Conservation (phyloP, 2,888 invertebrate genomes). For the Diachrysia chrysitis region DNA sequence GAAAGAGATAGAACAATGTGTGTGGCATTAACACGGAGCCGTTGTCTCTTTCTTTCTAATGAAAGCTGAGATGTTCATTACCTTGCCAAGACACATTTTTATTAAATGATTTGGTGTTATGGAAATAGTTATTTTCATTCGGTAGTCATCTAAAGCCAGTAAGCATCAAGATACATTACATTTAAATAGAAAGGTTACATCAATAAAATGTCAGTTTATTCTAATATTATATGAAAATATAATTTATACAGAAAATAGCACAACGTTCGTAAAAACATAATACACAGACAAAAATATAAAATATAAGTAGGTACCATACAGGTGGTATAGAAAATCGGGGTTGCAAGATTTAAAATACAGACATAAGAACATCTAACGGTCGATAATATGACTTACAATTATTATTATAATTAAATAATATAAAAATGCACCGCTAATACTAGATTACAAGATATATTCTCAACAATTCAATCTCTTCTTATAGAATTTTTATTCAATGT, state of each 20-base stretch:
- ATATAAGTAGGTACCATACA: slow-evolving; percentile 47
- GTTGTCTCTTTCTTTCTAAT: background rate
- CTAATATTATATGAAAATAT: slow-evolving; percentile 45
- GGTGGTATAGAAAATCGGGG: slow-evolving; percentile 53
- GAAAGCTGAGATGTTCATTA: background rate
- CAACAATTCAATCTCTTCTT: slow-evolving; percentile 68
- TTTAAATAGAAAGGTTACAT: slow-evolving; percentile 41
- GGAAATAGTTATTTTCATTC: slow-evolving; percentile 20
- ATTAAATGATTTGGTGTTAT: background rate
- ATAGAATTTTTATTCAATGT: slow-evolving; percentile 64
- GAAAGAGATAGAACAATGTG: background rate
- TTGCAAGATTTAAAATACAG: slow-evolving; percentile 65
- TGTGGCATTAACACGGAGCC: background rate
- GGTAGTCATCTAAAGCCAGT: slow-evolving; percentile 22
- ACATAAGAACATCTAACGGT: slow-evolving; percentile 66
- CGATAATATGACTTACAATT: slow-evolving; percentile 59
- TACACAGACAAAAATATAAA: slow-evolving; percentile 54
- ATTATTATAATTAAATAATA: slow-evolving; percentile 62
- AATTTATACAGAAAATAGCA: slow-evolving; percentile 57
- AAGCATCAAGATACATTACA: slow-evolving; percentile 27
- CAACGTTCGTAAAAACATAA: slow-evolving; percentile 40
- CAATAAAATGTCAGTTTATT: slow-evolving; percentile 44
- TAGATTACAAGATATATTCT: slow-evolving; percentile 74
- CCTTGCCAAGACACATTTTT: slow-evolving; percentile 16
- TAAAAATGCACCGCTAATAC: slow-evolving; percentile 86